Conservation (phyloP, 2,797 vertebrate species). For the Sarcoramphus papa region DNA sequence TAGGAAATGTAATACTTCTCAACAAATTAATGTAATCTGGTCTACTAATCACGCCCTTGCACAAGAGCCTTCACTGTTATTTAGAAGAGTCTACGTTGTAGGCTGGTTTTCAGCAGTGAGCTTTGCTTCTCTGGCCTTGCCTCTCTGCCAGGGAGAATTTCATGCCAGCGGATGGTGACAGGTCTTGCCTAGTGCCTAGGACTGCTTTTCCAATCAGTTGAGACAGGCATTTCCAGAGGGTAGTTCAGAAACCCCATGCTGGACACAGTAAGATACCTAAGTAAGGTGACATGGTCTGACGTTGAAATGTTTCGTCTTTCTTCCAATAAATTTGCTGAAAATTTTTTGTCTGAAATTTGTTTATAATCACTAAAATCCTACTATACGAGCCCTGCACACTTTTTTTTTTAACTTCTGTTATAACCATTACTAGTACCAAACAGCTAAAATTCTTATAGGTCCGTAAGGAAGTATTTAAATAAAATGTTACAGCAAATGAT, state of each 20-base stretch:
- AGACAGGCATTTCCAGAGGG: not conserved
- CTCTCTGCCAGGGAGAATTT: not conserved
- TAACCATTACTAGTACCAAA: not conserved
- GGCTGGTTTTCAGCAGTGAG: not conserved
- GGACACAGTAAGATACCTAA: too few relatives aligned
- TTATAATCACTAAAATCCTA: not conserved
- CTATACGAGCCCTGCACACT: not conserved
- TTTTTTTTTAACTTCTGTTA: not conserved
- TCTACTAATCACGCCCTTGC: not conserved
- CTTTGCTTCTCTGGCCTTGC: not conserved
- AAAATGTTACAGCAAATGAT: not conserved
- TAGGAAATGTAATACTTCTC: not conserved
- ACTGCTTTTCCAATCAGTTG: not conserved
- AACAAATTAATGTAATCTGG: not conserved
- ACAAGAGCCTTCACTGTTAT: not conserved
- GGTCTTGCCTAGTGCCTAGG: not conserved
- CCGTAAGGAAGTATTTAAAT: not conserved
- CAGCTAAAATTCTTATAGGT: not conserved
- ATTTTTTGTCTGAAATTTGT: not conserved
- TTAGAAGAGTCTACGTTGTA: not conserved
- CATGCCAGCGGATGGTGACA: not conserved
- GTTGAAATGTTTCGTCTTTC: not conserved
- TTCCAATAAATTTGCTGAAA: not conserved
- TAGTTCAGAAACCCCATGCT: not conserved
- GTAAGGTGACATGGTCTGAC: not conserved